Evolutionary conservation across 64 coral and sea anemone genomes (phyloP).

Genomic region (Pocillopora damicornis): DNA sequence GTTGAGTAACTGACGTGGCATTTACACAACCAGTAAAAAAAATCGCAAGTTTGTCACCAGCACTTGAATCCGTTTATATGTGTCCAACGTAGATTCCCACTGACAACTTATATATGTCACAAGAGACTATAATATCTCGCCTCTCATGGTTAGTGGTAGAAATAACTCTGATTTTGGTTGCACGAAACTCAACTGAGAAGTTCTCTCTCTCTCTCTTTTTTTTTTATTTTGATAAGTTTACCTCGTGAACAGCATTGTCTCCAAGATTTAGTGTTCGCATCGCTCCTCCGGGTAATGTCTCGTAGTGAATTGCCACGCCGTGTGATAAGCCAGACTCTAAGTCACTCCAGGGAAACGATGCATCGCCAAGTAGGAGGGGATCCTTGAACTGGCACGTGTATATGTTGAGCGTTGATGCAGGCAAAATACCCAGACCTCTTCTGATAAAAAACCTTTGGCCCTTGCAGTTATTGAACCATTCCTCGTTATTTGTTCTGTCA

Average conservation of each 20-base stretch:
- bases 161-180: neutral
- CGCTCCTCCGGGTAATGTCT: constrained; percentile 61
- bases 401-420: constrained; percentile 58
- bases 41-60: no score
- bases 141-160: no score
- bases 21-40: no score
- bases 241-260: constrained; percentile 75
- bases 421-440: constrained; percentile 33
- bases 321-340: constrained; percentile 38
- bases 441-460: neutral
- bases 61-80: no score
- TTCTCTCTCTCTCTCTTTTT: neutral
- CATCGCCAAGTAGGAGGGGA: constrained; percentile 25
- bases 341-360: constrained; percentile 68
- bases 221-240: neutral
- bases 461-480: constrained; percentile 52
- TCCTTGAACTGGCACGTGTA: constrained; percentile 56
- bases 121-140: no score
- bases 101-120: no score
- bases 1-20: no score
- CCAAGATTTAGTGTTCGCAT: constrained; percentile 46
- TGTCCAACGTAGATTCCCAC: no score
- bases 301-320: constrained; percentile 60
- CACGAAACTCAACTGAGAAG: neutral
- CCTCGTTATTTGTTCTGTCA: constrained; percentile 53